Conservation (phyloP, 2,888 invertebrate genomes). For the Sesamia inferens region DNA sequence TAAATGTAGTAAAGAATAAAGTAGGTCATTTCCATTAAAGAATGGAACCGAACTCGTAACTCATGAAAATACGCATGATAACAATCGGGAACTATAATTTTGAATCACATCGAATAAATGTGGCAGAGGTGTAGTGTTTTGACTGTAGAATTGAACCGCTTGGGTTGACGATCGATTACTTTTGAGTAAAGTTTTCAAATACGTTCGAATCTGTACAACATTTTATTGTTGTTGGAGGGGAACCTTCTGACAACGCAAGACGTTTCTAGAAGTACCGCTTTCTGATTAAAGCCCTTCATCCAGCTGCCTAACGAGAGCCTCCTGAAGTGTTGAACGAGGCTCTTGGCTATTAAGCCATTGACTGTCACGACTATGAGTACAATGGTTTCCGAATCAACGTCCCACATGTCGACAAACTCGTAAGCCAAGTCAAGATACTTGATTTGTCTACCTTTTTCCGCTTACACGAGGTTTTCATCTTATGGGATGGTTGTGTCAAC, state of each 20-base stretch:
- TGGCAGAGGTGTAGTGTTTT: neutral
- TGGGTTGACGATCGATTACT: neutral
- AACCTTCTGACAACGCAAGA: neutral
- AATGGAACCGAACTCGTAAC: slow-evolving; percentile 24
- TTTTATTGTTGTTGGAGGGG: neutral
- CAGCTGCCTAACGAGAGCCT: too few species aligned
- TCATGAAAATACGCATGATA: slow-evolving; percentile 29
- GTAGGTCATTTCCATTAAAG: slow-evolving; percentile 40
- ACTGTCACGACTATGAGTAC: too few species aligned
- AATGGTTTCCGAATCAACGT: too few species aligned
- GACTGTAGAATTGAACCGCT: neutral
- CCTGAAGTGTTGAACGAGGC: too few species aligned
- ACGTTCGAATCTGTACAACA: neutral
- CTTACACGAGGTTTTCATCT: too few species aligned
- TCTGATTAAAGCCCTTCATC: too few species aligned
- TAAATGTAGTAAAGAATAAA: slow-evolving; percentile 21
- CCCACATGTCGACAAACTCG: too few species aligned
- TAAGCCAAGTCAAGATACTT: too few species aligned
- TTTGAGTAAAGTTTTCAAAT: neutral
- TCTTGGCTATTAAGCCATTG: too few species aligned
- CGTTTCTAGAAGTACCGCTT: too few species aligned
- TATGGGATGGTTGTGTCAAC: too few species aligned
- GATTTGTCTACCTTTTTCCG: too few species aligned
- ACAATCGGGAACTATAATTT: slow-evolving; percentile 36
- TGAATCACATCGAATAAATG: slow-evolving; percentile 1